phyloP scores from a whole-genome alignment of 2,888 invertebrate species.

The Ctenicera cuprea region DNA sequence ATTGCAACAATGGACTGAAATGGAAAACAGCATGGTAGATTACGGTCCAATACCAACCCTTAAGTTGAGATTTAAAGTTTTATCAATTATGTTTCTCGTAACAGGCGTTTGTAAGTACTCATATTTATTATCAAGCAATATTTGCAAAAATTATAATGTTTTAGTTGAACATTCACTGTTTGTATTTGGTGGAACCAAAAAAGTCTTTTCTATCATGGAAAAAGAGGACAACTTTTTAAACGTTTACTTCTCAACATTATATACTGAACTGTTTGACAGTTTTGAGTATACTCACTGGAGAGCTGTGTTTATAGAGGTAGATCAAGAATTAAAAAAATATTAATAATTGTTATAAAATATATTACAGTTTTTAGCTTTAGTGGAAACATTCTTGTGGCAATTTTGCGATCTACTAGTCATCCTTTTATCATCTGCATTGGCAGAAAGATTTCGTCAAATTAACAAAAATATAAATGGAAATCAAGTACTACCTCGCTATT shows the following conservation, averaged over 20 bases:
- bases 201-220: neutral
- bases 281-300: constrained; percentile 39
- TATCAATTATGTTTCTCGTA: constrained; percentile 31
- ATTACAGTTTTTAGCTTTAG: constrained; percentile 34
- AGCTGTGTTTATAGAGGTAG: constrained; percentile 41
- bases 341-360: neutral
- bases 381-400: constrained; percentile 46
- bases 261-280: constrained; percentile 36
- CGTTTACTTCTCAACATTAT: constrained; percentile 32
- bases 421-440: constrained; percentile 41
- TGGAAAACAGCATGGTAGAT: constrained; percentile 42
- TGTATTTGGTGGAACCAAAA: constrained; percentile 32
- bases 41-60: constrained; percentile 31
- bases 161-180: constrained; percentile 47
- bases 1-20: constrained; percentile 44
- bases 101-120: constrained; percentile 39
- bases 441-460: constrained; percentile 46
- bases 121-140: no score
- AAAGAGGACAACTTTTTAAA: constrained; percentile 18
- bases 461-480: constrained; percentile 13
- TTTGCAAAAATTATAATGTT: neutral
- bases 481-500: neutral
- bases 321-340: no score
- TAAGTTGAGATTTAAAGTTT: constrained; percentile 29
- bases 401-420: constrained; percentile 47